Evolutionary conservation across 1,140 invertebrate genomes (phyloP).

Genomic region (Philopotamus ludificatus): DNA sequence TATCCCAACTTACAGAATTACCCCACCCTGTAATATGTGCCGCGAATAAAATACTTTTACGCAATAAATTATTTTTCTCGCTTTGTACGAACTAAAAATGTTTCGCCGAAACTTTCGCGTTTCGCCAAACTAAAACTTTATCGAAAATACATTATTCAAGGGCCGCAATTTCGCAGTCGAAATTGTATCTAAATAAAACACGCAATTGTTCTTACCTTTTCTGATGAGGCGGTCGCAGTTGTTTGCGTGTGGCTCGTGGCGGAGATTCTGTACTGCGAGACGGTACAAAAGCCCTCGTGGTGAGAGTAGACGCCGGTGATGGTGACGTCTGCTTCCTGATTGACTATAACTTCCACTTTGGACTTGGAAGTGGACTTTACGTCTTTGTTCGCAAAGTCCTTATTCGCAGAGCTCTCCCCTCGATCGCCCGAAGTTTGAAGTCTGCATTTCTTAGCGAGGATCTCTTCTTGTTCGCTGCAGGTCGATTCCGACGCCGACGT

Average conservation of each 20-base stretch:
- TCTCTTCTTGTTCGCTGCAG: constrained; percentile 57
- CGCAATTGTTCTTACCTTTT: too few relatives aligned
- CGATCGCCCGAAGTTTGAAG: constrained; percentile 23
- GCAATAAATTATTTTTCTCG: too few relatives aligned
- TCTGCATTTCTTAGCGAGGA: constrained; percentile 39
- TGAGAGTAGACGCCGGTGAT: constrained; percentile 76
- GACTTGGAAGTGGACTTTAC: constrained; percentile 60
- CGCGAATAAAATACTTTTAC: too few relatives aligned
- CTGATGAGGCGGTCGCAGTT: constrained; percentile 71
- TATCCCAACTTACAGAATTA: too few relatives aligned
- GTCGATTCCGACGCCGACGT: constrained; percentile 54
- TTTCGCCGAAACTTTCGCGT: too few relatives aligned
- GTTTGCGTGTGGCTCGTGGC: constrained; percentile 76
- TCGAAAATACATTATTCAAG: too few relatives aligned
- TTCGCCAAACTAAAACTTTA: too few relatives aligned
- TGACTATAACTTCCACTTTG: constrained; percentile 69
- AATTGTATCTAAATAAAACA: too few relatives aligned
- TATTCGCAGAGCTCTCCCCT: constrained; percentile 42
- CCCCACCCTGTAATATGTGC: too few relatives aligned
- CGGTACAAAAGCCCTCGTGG: constrained; percentile 79
- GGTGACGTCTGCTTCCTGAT: constrained; percentile 82
- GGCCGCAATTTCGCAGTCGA: too few relatives aligned
- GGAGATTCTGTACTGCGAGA: constrained; percentile 75
- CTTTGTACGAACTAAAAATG: too few relatives aligned
- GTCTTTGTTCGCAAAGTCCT: constrained; percentile 52